Conservation (phyloP, 1,140 invertebrate genomes). For the Drosophila trapezifrons region DNA sequence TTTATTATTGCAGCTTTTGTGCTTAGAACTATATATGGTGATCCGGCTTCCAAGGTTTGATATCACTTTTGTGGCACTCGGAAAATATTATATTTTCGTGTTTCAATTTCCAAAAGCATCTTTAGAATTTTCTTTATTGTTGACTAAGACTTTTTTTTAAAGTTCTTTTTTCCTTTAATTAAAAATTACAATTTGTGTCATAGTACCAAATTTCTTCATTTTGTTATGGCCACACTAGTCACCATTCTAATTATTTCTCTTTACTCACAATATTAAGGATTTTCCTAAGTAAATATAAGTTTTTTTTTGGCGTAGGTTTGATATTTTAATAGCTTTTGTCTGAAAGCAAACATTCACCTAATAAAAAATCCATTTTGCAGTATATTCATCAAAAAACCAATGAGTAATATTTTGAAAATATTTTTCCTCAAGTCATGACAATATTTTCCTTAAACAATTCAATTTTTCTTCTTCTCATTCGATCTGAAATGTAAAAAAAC, state of each 20-base stretch:
- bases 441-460: not conserved
- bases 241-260: not conserved
- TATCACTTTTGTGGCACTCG: too few species aligned
- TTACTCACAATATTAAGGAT: not conserved
- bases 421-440: not conserved
- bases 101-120: not conserved
- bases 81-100: not conserved
- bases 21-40: not conserved
- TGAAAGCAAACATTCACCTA: not conserved
- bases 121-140: not conserved
- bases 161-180: too few species aligned
- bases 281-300: not conserved
- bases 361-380: constrained; percentile 5
- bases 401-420: constrained; percentile 13
- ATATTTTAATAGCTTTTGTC: not conserved
- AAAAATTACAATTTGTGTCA: too few species aligned
- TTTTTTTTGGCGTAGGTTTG: not conserved
- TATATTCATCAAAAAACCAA: not conserved
- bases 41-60: not conserved
- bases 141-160: too few species aligned
- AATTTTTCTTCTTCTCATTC: not conserved
- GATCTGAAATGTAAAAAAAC: not conserved
- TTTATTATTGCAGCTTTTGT: not conserved
- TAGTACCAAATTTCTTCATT: too few species aligned
- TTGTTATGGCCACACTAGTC: too few species aligned